Conservation (phyloP, 2,888 invertebrate species). For the Bhutanitis thaidina region DNA sequence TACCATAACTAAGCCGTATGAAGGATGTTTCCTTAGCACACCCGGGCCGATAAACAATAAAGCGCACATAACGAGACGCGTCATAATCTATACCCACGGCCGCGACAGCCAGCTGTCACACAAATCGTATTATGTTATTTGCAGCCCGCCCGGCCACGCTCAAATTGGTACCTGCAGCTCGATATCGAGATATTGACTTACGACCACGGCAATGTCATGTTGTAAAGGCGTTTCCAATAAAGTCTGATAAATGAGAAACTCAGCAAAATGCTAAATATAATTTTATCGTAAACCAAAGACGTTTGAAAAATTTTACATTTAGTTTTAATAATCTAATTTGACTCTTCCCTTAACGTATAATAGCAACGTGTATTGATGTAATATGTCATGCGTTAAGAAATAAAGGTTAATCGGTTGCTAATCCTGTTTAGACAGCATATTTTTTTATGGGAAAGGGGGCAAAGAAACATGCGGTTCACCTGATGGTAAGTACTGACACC, state of each 20-base stretch:
- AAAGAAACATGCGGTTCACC: no score
- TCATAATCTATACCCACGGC: conserved; percentile 57
- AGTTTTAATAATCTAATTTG: no score
- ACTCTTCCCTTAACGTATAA: no score
- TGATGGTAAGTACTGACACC: no score
- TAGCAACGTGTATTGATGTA: no score
- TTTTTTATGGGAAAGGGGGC: no score
- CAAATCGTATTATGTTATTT: conserved; percentile 63
- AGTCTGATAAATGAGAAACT: conserved; percentile 15
- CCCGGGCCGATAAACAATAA: conserved; percentile 54
- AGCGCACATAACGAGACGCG: conserved; percentile 61
- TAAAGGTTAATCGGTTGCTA: no score
- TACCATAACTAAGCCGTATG: neutral
- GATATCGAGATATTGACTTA: conserved; percentile 22
- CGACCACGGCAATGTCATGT: conserved; percentile 10
- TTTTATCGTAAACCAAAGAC: neutral
- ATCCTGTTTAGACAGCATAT: no score
- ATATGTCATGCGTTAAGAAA: no score
- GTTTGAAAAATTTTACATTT: no score
- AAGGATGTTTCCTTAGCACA: conserved; percentile 2
- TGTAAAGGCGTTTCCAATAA: conserved; percentile 17
- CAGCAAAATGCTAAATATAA: conserved; percentile 5
- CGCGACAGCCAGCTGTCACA: conserved; percentile 48
- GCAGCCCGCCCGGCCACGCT: conserved; percentile 34
- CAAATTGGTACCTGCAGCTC: conserved; percentile 23